Evolutionary conservation across 2,888 invertebrate species (phyloP), one percentile per base, ranked within the genome.

Genomic region (Cheilosia vernalis): DNA sequence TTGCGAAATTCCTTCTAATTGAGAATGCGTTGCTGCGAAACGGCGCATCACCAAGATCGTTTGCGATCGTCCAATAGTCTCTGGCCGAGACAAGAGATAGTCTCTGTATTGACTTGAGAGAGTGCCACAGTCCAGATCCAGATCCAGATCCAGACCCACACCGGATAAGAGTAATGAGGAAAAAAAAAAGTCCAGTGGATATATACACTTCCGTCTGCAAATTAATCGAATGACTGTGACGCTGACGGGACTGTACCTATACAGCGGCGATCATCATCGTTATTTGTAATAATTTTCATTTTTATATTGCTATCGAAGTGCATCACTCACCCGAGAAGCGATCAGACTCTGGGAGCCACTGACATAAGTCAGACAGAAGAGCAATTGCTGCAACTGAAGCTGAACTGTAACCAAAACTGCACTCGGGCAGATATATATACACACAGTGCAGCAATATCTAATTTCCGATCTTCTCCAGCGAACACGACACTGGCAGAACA

Each of bases 391-490:
- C 74, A 79, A 79, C 72, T 72, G 79, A 78, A 63, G 72, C 72
- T 79, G 72, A 78, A 63, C 78, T 78, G 78, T 69, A 78, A 78
- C 77, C 77, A 78, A 70, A 77, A 77, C 69, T 69, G 60, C 69
- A 61, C 47, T 47, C 5, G 49, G 60, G 17, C 17, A 67, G 60
- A 66, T 76, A n/a, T n/a, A n/a, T n/a, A n/a, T n/a, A n/a, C n/a
- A n/a, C n/a, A 76, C 37, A 40, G 51, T 44, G 33, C 21, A 60
- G 64, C 66, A 77, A 85, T 85, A 85, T 85, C 81, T 77, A 72
- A 77, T 85, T 81, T 85, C 85, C 85, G 81, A 85, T 85, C 80
- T 85, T 85, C 67, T 44, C 61, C 72, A 77, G 72, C 76, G 63
- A 84, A 80, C 64, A 81, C 67, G 73, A 81, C 63, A 67, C 74